Conservation (phyloP, 2,888 invertebrate species). For the Drymonia ruficornis region DNA sequence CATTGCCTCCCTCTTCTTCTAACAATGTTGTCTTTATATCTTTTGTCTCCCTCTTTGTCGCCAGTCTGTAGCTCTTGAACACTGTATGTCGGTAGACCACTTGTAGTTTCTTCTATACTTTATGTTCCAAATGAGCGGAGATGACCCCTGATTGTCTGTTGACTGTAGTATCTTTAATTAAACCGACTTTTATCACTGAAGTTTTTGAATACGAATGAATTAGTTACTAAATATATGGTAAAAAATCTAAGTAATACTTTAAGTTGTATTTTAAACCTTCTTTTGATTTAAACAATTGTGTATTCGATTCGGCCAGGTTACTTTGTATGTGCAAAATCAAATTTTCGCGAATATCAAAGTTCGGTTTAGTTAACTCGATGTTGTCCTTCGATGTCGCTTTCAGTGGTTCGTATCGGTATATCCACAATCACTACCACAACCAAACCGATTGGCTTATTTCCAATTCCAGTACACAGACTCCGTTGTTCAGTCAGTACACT, state of each 20-base stretch:
- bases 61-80: conserved; percentile 74
- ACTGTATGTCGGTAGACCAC: conserved; percentile 77
- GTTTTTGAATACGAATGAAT: background rate
- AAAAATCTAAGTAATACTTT: background rate
- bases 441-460: conserved; percentile 64
- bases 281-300: background rate
- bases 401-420: conserved; percentile 80
- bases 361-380: conserved; percentile 78
- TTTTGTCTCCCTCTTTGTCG: conserved; percentile 73
- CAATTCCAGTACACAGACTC: conserved; percentile 62
- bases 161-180: conserved; percentile 72
- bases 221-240: background rate
- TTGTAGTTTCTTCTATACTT: conserved; percentile 81
- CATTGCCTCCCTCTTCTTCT: conserved; percentile 80
- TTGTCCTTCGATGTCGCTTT: conserved; percentile 84
- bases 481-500: conserved; percentile 61
- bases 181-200: conserved; percentile 51
- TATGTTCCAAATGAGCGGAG: conserved; percentile 77
- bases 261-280: background rate
- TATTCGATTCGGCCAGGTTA: background rate
- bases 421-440: conserved; percentile 74
- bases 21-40: conserved; percentile 70
- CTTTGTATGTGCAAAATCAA: background rate
- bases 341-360: conserved; percentile 24
- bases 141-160: conserved; percentile 69